These are phyloP conservation scores for Cotesia chilonis DNA, from an alignment of 1,140 invertebrate genomes.

Conservation along the genomic window DNA sequence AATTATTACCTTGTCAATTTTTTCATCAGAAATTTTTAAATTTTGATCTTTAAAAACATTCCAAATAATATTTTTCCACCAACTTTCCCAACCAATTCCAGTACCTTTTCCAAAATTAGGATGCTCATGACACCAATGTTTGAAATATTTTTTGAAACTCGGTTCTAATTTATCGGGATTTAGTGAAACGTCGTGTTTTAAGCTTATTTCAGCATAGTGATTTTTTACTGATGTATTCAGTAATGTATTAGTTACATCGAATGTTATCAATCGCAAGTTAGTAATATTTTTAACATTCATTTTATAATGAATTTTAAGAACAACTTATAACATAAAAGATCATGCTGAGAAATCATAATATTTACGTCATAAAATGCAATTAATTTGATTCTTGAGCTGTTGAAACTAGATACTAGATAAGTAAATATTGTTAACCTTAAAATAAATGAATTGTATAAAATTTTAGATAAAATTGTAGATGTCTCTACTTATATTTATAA, in stretches of 20 bases:
- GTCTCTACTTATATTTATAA: background rate
- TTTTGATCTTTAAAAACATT: conserved; percentile 70
- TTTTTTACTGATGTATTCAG: conserved; percentile 76
- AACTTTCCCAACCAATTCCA: conserved; percentile 77
- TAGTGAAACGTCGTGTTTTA: conserved; percentile 71
- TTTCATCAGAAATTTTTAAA: conserved; percentile 39
- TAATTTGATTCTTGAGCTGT: too few relatives aligned
- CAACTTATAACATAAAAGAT: background rate
- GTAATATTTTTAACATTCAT: conserved; percentile 46
- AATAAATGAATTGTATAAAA: background rate
- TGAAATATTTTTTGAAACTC: conserved; percentile 74
- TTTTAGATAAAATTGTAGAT: background rate
- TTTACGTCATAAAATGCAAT: too few relatives aligned
- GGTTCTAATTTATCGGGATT: conserved; percentile 69
- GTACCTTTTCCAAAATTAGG: conserved; percentile 81
- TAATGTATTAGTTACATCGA: conserved; percentile 88
- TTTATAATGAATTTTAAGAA: background rate
- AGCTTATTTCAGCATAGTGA: conserved; percentile 77
- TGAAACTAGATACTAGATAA: too few relatives aligned
- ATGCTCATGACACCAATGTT: conserved; percentile 71
- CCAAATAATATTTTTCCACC: conserved; percentile 80
- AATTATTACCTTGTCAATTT: conserved; percentile 52
- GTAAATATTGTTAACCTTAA: background rate
- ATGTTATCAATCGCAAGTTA: conserved; percentile 76
- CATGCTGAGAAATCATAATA: too few relatives aligned